Evolutionary conservation across 2,113 vertebrate genomes (phyloP).

Genomic region (Hemibagrus wyckioides): DNA sequence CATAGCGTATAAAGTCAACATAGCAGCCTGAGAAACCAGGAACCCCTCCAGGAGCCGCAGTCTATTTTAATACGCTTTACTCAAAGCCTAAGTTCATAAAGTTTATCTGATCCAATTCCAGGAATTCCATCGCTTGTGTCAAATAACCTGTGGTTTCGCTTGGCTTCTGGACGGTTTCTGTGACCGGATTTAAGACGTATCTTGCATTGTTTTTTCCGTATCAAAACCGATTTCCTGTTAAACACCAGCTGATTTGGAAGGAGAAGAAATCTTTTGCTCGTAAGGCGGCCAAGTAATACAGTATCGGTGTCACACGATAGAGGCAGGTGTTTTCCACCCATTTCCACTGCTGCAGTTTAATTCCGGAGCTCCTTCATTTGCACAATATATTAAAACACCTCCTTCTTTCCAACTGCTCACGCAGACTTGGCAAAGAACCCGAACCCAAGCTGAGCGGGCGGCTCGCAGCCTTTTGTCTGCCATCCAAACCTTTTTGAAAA

Average conservation of each 20-base stretch:
- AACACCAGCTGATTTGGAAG: constrained; percentile 17
- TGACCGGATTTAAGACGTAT: constrained; percentile 15
- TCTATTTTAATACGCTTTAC: background rate
- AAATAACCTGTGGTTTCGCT: background rate
- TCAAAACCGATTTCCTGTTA: background rate
- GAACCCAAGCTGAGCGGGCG: constrained; percentile 35
- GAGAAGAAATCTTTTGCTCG: background rate
- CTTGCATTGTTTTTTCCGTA: background rate
- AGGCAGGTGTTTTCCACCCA: constrained; percentile 30
- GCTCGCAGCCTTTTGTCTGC: constrained; percentile 16
- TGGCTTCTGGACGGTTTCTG: constrained; percentile 9
- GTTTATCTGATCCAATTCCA: constrained; percentile 27
- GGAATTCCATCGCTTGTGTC: background rate
- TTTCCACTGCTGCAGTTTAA: constrained; percentile 3
- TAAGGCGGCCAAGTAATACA: constrained; percentile 18
- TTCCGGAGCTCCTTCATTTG: constrained; percentile 32
- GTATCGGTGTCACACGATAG: background rate
- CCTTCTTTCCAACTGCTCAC: constrained; percentile 20
- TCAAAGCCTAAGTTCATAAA: constrained; percentile 25
- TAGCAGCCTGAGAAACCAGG: background rate
- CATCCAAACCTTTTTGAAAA: constrained; percentile 44
- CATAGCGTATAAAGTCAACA: background rate
- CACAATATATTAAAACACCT: constrained; percentile 42
- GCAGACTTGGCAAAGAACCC: constrained; percentile 41
- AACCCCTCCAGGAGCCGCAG: background rate